Evolutionary conservation across 1,140 invertebrate genomes (phyloP).

Genomic region (Asbolus verrucosus): DNA sequence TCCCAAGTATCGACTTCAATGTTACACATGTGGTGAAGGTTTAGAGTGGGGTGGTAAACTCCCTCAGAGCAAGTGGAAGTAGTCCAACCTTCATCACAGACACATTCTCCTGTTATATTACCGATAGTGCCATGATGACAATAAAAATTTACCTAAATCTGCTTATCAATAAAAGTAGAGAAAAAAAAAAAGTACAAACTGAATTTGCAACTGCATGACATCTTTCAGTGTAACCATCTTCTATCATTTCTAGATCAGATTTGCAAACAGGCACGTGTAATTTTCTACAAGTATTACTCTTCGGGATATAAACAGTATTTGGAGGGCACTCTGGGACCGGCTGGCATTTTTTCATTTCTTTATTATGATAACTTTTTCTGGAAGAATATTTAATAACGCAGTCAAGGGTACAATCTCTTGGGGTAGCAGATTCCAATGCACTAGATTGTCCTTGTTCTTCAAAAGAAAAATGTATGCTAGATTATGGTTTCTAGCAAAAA

Average conservation of each 20-base stretch:
- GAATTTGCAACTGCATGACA: neutral
- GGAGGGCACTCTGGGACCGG: slow-evolving; percentile 63
- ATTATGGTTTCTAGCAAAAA: too few relatives aligned
- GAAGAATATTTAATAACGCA: slow-evolving; percentile 69
- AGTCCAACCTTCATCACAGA: slow-evolving; percentile 58
- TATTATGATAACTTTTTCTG: slow-evolving; percentile 65
- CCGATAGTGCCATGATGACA: slow-evolving; percentile 60
- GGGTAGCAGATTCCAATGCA: too few relatives aligned
- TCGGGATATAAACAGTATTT: slow-evolving; percentile 21
- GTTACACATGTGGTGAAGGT: slow-evolving; percentile 61
- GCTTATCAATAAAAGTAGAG: neutral
- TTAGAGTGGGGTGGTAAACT: slow-evolving; percentile 48
- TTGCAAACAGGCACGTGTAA: slow-evolving; percentile 3
- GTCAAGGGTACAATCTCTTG: slow-evolving; percentile 68
- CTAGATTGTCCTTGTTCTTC: too few relatives aligned
- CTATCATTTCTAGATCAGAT: slow-evolving; percentile 27
- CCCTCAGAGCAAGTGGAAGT: slow-evolving; percentile 52
- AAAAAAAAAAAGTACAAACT: too few relatives aligned
- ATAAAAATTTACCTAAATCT: slow-evolving; percentile 50
- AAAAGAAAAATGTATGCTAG: too few relatives aligned
- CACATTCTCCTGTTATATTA: slow-evolving; percentile 55
- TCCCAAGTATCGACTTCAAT: slow-evolving; percentile 56
- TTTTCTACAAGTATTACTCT: slow-evolving; percentile 17
- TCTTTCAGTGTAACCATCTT: slow-evolving; percentile 10
- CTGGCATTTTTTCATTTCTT: slow-evolving; percentile 64